Percentiles rank a stretch among this genome's conserved stretches.
phyloP scores from a whole-genome alignment of 2,113 vertebrate species.

The Tinamus guttatus region DNA sequence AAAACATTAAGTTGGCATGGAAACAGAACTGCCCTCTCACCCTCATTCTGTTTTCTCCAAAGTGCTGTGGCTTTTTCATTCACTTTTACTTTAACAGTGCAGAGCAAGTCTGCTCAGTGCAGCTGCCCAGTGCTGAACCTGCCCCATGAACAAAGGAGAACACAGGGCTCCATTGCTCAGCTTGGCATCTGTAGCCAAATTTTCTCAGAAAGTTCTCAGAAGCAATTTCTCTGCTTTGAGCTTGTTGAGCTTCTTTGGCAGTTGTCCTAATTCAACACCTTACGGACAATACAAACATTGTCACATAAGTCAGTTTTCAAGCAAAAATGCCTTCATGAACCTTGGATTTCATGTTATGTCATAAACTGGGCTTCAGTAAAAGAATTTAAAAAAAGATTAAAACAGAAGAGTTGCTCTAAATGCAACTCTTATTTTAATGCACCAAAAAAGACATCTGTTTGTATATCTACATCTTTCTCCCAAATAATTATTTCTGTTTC shows the following conservation, averaged over 20 bases:
- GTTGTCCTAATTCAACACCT: neutral
- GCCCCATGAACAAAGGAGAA: neutral
- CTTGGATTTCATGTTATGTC: neutral
- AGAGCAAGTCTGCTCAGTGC: neutral
- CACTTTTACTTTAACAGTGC: neutral
- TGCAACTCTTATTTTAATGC: neutral
- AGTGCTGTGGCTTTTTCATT: conserved; percentile 7
- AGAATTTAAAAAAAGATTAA: too few relatives aligned
- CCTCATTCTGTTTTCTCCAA: neutral
- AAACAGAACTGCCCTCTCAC: neutral
- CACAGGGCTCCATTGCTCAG: neutral
- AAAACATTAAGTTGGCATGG: conserved; percentile 24
- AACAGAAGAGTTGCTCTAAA: neutral
- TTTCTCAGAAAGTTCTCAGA: too few relatives aligned
- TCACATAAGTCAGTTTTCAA: neutral
- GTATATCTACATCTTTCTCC: neutral
- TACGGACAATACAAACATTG: neutral
- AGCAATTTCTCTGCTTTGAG: neutral
- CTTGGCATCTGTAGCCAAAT: neutral
- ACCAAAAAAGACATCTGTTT: neutral
- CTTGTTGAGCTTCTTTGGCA: neutral
- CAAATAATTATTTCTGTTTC: conserved; percentile 37
- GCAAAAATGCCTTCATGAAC: neutral
- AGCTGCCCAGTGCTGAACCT: neutral
- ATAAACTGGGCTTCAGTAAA: neutral